Conservation (phyloP, 2,113 vertebrate genomes). For the Hucho hucho region DNA sequence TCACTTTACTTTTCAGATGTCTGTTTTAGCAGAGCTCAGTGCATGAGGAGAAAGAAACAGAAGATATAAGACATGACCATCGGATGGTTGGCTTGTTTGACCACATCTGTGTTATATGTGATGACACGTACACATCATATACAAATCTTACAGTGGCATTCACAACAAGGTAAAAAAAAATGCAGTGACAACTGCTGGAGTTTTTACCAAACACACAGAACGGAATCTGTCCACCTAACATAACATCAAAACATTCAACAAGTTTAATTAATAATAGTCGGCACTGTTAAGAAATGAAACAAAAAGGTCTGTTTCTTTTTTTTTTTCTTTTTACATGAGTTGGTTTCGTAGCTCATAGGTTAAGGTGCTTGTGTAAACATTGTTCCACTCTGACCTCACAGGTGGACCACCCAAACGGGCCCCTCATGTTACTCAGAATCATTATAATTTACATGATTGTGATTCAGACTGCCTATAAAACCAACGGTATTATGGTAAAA, state of each 20-base stretch:
- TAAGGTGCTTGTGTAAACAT: slow-evolving; percentile 57
- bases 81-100: slow-evolving; percentile 57
- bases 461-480: slow-evolving; percentile 32
- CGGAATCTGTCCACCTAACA: slow-evolving; percentile 37
- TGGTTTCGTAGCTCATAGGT: slow-evolving; percentile 21
- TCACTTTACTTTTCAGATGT: slow-evolving; percentile 54
- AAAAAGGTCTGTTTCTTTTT: not conserved
- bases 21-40: slow-evolving; percentile 68
- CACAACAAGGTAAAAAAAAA: slow-evolving; percentile 7
- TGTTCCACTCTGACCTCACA: slow-evolving; percentile 38
- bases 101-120: slow-evolving; percentile 54
- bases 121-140: slow-evolving; percentile 39
- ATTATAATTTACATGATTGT: slow-evolving; percentile 27
- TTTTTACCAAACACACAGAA: slow-evolving; percentile 16
- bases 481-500: slow-evolving; percentile 45
- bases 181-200: slow-evolving; percentile 5
- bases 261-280: slow-evolving; percentile 9
- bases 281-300: slow-evolving; percentile 3
- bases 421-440: slow-evolving; percentile 20
- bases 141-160: slow-evolving; percentile 52
- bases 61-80: slow-evolving; percentile 71
- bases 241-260: slow-evolving; percentile 20
- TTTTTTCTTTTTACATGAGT: too few species aligned
- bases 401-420: slow-evolving; percentile 25
- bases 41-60: slow-evolving; percentile 61